A percentile compares a stretch with the other conserved stretches of the same genome.
Conservation (phyloP, 2,888 invertebrate species). For the Lomographa bimaculata region DNA sequence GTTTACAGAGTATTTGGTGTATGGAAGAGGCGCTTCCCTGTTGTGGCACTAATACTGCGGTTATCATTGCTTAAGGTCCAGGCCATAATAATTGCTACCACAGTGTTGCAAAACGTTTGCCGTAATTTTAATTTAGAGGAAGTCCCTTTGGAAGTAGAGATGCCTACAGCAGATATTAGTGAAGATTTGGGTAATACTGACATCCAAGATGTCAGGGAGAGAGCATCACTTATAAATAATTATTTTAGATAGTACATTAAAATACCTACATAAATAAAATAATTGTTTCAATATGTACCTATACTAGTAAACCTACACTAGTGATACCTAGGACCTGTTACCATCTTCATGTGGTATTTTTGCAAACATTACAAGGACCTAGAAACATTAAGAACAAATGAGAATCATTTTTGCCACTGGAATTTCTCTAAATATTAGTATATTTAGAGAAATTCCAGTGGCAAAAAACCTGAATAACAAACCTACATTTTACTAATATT, state of each 20-base stretch:
- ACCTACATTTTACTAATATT: no score
- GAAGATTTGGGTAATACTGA: neutral
- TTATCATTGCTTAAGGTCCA: conserved; percentile 7
- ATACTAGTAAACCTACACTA: no score
- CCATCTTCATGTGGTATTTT: no score
- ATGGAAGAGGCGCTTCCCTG: conserved; percentile 25
- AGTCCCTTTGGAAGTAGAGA: conserved; percentile 15
- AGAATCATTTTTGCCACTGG: no score
- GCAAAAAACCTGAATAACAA: no score
- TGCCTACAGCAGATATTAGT: conserved; percentile 2
- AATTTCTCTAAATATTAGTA: no score
- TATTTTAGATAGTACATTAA: neutral
- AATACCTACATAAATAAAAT: no score
- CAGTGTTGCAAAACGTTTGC: conserved; percentile 21
- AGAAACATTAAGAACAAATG: no score
- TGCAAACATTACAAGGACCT: no score
- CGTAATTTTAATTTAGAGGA: conserved; percentile 14
- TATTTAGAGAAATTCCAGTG: no score
- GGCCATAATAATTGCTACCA: conserved; percentile 17
- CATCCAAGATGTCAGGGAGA: neutral
- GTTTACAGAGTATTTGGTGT: conserved; percentile 17
- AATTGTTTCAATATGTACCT: no score
- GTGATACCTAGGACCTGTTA: no score
- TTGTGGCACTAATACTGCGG: conserved; percentile 12
- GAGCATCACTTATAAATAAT: neutral